Base-by-base conservation (phyloP, 2,888 invertebrate genomes). In the Lapara coniferarum region DNA sequence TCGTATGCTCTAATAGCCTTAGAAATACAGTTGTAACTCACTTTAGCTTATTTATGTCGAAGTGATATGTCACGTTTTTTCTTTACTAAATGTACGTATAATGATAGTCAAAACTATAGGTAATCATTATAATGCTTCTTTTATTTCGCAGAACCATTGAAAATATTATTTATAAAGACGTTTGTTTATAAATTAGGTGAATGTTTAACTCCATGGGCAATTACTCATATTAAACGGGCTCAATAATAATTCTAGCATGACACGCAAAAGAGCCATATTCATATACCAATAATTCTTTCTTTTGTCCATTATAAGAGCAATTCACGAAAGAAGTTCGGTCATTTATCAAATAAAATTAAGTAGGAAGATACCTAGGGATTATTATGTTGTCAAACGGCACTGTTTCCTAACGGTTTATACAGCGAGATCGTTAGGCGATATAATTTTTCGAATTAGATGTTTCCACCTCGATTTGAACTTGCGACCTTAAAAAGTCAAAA, bases 1-100 rank as follows among this genome's bases (percentile, higher is more conserved):
- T 85, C 84, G 84, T 82, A 86, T 85, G 89, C 85, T 88, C 89
- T 86, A 88, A 83, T 88, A 86, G 82, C 74, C 71, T 70, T 69
- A 57, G 70, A 78, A 75, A 74, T 85, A 88, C 84, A 85, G 84
- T 86, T 86, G 79, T 77, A 81, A 82, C 75, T 80, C 74, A 77
- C 79, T 76, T 58, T 52, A 49, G 52, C 75, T 73, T 79, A 76
- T 77, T 75, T 79, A 71, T 71, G 76, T 74, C 73, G 69, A 73
- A 73, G 69, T 76, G 72, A 74, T 71, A 74, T 75, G 71, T 53
- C 69, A 69, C 70, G 69, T 75, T 19, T 67, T 55, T 67, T 63
- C 52, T 63, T 25, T 10, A 52, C n/a, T 59, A 59, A 59, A 44
- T 37, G 37, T 37, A 59, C 12, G 12, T 59, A 46, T 59, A 46